Evolutionary conservation across 2,797 vertebrate species (phyloP).

Genomic region (Cichlasoma orientale): DNA sequence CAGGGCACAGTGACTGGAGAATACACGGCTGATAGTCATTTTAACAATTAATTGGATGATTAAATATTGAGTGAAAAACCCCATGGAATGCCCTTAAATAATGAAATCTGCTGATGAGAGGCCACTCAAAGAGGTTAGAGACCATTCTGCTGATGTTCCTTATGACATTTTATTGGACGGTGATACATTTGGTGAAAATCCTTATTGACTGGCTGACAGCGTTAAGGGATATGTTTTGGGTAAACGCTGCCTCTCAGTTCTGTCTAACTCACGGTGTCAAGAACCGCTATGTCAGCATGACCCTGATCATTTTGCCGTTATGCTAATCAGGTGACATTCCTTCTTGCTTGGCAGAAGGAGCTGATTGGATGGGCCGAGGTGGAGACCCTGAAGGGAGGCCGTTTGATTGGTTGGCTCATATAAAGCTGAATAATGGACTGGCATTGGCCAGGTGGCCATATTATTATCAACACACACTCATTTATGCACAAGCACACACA

Average conservation of each 20-base stretch:
- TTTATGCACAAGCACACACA: constrained; percentile 17
- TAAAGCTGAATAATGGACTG: constrained; percentile 69
- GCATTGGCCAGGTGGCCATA: constrained; percentile 53
- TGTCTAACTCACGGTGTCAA: constrained; percentile 11
- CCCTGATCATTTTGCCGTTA: constrained; percentile 55
- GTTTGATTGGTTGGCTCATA: constrained; percentile 71
- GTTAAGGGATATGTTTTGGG: constrained; percentile 6
- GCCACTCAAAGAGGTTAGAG: constrained; percentile 28
- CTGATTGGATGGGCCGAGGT: constrained; percentile 74
- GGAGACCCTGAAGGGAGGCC: constrained; percentile 66
- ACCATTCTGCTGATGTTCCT: constrained; percentile 7
- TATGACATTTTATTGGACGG: constrained; percentile 11
- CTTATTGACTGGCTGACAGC: constrained; percentile 24
- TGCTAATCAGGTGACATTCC: constrained; percentile 68
- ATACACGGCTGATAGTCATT: constrained; percentile 50
- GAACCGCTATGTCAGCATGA: constrained; percentile 57
- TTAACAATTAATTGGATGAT: constrained; percentile 65
- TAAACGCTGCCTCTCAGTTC: constrained; percentile 15
- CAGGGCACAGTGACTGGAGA: constrained; percentile 18
- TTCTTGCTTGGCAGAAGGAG: constrained; percentile 66
- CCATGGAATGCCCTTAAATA: constrained; percentile 46
- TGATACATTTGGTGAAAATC: constrained; percentile 17
- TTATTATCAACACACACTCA: constrained; percentile 37
- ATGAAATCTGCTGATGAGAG: constrained; percentile 49
- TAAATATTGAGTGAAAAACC: constrained; percentile 56